Conservation (phyloP, 1,140 invertebrate species). For the Drosophila triauraria region DNA sequence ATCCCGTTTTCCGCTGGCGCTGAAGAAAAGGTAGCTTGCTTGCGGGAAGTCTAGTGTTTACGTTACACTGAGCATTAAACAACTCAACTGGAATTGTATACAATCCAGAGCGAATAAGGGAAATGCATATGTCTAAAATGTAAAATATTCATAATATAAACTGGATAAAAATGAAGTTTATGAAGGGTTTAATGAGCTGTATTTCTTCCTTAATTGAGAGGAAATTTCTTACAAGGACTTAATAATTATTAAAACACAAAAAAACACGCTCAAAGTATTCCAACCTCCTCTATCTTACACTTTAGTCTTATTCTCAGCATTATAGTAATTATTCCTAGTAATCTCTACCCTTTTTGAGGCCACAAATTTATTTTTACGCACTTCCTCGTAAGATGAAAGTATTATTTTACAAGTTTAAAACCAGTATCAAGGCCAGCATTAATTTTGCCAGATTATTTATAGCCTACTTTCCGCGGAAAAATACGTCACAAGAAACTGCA, state of each 20-base stretch:
- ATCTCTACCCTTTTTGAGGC: background rate
- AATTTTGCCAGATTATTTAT: conserved; percentile 9
- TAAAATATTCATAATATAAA: background rate
- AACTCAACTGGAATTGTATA: conserved; percentile 20
- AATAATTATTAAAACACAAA: no score
- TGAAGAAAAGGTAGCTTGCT: conserved; percentile 10
- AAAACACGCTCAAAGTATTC: no score
- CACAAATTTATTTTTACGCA: background rate
- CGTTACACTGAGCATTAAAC: conserved; percentile 27
- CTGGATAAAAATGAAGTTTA: background rate
- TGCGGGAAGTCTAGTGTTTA: conserved; percentile 26
- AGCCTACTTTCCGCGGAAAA: conserved; percentile 14
- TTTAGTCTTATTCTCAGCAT: no score
- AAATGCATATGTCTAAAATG: conserved; percentile 10
- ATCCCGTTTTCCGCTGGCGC: background rate
- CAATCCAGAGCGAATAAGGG: background rate
- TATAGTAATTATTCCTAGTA: background rate
- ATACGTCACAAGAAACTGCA: background rate
- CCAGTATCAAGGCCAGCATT: background rate
- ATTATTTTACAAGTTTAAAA: conserved; percentile 6
- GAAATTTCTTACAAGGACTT: no score
- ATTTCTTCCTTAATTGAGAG: no score
- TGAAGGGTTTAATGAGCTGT: background rate
- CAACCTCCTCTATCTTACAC: no score
- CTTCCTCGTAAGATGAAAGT: background rate